Evolutionary conservation across 2,888 invertebrate species (phyloP).

Genomic region (Pandemis heparana): DNA sequence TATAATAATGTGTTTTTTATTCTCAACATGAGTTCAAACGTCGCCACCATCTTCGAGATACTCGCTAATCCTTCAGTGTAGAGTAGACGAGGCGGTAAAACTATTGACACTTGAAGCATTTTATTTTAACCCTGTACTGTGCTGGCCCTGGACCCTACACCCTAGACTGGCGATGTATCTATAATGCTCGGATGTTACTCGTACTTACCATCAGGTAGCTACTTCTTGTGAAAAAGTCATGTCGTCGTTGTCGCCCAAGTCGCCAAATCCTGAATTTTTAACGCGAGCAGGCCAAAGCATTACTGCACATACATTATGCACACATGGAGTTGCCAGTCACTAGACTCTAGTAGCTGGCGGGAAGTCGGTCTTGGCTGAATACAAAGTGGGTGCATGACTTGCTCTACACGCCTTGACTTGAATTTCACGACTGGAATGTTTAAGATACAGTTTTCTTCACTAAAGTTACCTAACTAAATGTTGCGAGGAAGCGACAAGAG

Average conservation of each 20-base stretch:
- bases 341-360: conserved; percentile 37
- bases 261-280: conserved; percentile 35
- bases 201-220: too few species aligned
- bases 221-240: background rate
- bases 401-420: conserved; percentile 32
- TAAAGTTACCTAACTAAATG: background rate
- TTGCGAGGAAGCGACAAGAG: background rate
- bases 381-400: conserved; percentile 42
- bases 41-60: too few species aligned
- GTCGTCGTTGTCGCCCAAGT: conserved; percentile 13
- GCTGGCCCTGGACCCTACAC: too few species aligned
- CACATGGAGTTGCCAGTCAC: conserved; percentile 41
- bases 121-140: too few species aligned
- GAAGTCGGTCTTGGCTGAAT: conserved; percentile 33
- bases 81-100: too few species aligned
- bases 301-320: conserved; percentile 42
- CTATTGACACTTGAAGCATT: too few species aligned
- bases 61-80: too few species aligned
- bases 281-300: conserved; percentile 34
- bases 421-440: conserved; percentile 20
- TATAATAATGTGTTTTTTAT: too few species aligned
- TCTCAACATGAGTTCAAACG: too few species aligned
- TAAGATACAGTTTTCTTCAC: background rate
- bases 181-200: too few species aligned
- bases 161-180: too few species aligned